Conservation (phyloP, 2,113 vertebrate species). For the Romanogobio albipinnatus region DNA sequence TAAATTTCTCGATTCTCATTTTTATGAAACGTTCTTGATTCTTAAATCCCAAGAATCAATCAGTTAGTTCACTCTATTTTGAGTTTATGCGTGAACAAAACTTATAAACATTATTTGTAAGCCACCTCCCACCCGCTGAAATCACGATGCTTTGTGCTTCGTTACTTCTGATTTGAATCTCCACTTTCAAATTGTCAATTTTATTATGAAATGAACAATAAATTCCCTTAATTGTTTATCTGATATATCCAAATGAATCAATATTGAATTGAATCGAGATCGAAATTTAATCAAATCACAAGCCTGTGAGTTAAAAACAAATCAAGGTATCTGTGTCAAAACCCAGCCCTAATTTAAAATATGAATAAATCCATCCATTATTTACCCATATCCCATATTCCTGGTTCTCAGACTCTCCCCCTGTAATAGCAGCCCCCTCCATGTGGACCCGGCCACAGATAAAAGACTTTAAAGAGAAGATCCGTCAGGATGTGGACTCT, state of each 20-base stretch:
- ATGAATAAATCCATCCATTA: neutral
- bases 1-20: too few species aligned
- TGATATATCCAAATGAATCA: neutral
- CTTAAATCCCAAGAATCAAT: too few species aligned
- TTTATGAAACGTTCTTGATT: too few species aligned
- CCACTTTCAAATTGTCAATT: too few species aligned
- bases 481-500: constrained; percentile 95
- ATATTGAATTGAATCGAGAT: neutral
- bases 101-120: too few species aligned
- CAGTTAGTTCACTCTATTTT: too few species aligned
- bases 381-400: neutral
- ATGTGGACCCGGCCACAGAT: constrained; percentile 99
- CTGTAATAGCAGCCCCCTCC: constrained; percentile 94
- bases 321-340: neutral
- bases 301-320: neutral
- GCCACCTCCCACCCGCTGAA: too few species aligned
- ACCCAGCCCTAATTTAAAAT: neutral
- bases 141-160: too few species aligned
- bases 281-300: neutral
- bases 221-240: neutral
- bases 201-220: too few species aligned
- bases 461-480: constrained; percentile 98
- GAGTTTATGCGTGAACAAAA: too few species aligned
- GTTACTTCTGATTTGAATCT: too few species aligned
- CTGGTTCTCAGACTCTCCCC: constrained; percentile 79